Evolutionary conservation across 1,140 invertebrate species (phyloP).

Genomic region (Trichomalopsis sarcophagae): DNA sequence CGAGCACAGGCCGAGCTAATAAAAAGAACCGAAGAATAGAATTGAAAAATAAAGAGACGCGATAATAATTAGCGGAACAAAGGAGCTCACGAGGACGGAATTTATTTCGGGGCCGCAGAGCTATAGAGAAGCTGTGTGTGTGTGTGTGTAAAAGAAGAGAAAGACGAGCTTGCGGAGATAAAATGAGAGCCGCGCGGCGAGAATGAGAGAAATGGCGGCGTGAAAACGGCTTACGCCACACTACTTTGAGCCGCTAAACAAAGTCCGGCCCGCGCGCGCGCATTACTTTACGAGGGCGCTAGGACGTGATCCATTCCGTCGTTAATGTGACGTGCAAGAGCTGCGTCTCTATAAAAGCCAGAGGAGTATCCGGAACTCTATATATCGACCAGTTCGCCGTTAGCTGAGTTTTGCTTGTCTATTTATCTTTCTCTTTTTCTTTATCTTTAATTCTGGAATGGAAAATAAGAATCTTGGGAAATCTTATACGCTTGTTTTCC

Average conservation of each 20-base stretch:
- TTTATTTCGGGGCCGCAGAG: slow-evolving; percentile 32
- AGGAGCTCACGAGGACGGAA: slow-evolving; percentile 29
- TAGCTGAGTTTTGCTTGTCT: neutral
- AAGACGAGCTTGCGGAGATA: neutral
- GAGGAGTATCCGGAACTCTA: slow-evolving; percentile 25
- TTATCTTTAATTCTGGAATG: neutral
- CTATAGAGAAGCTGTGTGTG: neutral
- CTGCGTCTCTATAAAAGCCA: slow-evolving; percentile 61
- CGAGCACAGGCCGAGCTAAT: slow-evolving; percentile 19
- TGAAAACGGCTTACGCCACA: slow-evolving; percentile 59
- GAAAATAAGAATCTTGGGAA: too few species aligned
- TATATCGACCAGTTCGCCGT: neutral
- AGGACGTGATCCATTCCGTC: slow-evolving; percentile 66
- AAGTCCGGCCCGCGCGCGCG: slow-evolving; percentile 60
- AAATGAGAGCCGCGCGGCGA: neutral
- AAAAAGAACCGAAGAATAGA: slow-evolving; percentile 7
- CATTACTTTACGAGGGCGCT: slow-evolving; percentile 67
- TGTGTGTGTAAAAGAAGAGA: neutral
- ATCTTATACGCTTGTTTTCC: too few species aligned
- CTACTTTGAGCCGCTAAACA: slow-evolving; percentile 62
- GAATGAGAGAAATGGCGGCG: slow-evolving; percentile 43
- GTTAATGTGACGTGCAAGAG: slow-evolving; percentile 63
- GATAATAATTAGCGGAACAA: slow-evolving; percentile 53
- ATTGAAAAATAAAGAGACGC: slow-evolving; percentile 47
- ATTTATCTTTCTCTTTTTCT: neutral